Evolutionary conservation across 1,140 invertebrate species (phyloP).

Genomic region (Drosophila melanogaster): Release_6_plus_ISO1_MT NT_037436.4:10346501-10347000

Average conservation of each 20-base stretch:
- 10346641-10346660: conserved; percentile 43
- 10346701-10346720: conserved; percentile 42
- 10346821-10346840: conserved; percentile 25
- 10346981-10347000: too few relatives aligned
- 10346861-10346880: background rate
- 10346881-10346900: background rate
- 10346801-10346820: conserved; percentile 34
- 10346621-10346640: conserved; percentile 3
- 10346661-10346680: conserved; percentile 69
- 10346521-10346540: conserved; percentile 47
- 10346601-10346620: conserved; percentile 58
- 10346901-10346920: background rate
- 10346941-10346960: background rate
- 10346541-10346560: conserved; percentile 38
- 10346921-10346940: background rate
- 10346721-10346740: conserved; percentile 32
- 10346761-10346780: conserved; percentile 15
- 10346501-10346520: conserved; percentile 75
- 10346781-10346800: conserved; percentile 19
- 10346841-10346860: conserved; percentile 22
- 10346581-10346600: conserved; percentile 53
- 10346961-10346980: too few relatives aligned
- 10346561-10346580: conserved; percentile 43
- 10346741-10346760: conserved; percentile 48
- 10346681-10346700: conserved; percentile 79